These are phyloP conservation scores for Lycia hirtaria DNA, from an alignment of 2,888 invertebrate genomes.

Conservation along the genomic window DNA sequence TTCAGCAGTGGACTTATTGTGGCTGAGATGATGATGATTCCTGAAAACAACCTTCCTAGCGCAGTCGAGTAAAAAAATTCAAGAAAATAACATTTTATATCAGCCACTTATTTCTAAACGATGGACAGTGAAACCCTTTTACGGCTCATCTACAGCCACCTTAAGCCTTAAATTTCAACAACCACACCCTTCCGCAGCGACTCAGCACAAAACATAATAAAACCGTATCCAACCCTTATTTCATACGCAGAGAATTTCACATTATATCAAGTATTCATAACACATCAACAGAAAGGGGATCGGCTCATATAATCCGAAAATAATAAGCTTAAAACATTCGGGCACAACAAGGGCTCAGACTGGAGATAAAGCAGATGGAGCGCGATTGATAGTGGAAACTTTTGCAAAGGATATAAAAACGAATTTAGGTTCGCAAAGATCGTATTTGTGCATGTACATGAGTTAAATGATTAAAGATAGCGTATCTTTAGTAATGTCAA, in stretches of 20 bases:
- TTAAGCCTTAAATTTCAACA: constrained; percentile 6
- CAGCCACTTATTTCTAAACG: background rate
- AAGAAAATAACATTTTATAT: background rate
- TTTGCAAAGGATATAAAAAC: no score
- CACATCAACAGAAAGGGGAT: constrained; percentile 33
- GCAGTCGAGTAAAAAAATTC: no score
- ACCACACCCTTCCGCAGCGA: constrained; percentile 9
- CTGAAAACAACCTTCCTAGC: no score
- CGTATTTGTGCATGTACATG: no score
- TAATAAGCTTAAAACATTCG: constrained; percentile 33
- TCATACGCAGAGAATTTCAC: constrained; percentile 16
- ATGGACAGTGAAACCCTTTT: background rate
- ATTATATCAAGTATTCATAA: constrained; percentile 30
- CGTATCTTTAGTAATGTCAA: no score
- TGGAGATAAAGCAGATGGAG: no score
- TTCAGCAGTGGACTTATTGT: no score
- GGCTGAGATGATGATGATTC: no score
- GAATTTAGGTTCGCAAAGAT: no score
- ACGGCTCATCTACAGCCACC: background rate
- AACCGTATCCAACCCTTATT: constrained; percentile 12
- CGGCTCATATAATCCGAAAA: constrained; percentile 36
- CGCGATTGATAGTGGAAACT: no score
- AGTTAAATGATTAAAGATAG: no score
- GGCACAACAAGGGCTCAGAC: no score
- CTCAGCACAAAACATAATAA: constrained; percentile 17